Evolutionary conservation across 2,888 invertebrate genomes (phyloP), one percentile per base, ranked within the genome.

Genomic region (Eilema depressum): DNA sequence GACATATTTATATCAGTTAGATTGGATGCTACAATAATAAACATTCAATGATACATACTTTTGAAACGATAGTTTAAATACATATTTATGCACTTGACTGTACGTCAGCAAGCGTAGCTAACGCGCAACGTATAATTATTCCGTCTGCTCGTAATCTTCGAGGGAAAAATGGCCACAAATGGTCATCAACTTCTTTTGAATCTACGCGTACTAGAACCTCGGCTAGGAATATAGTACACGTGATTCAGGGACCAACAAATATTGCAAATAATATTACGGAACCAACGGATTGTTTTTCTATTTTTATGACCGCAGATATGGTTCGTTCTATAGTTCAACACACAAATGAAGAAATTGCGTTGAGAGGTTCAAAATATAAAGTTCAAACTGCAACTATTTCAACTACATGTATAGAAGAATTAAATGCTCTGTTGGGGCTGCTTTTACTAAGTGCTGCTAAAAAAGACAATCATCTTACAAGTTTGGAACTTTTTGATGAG

Each of bases 91-190:
- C n/a, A n/a, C n/a, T n/a, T n/a, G n/a, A n/a, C n/a, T n/a, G 71
- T 63, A 67, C 71, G 53, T 67, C 33, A 33, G 33, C 33, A 33
- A 33, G 33, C 33, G 33, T 33, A 33, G 33, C 33, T 33, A 33
- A 33, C 57, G 63, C 70, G 33, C 66, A 62, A 70, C 67, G 63
- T 66, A 71, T 63, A 63, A 71, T 67, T 70, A 66, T 66, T 70
- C 56, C 66, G 66, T 66, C 70, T 47, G 53, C 62, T 65, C 70
- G 53, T 65, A 68, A 71, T 71, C 60, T 59, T 37, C 33, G 73
- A 70, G 70, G 70, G 23, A 74, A 68, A 65, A 65, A 74, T 70
- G 65, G 68, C 37, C 70, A 70, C 59, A 73, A 73, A 73, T 73
- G 73, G 69, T 72, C 72, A 37, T 61, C 69, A 69, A 65, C 25